phyloP scores from a whole-genome alignment of 2,113 vertebrate species.

The Oreotrochilus melanogaster region DNA sequence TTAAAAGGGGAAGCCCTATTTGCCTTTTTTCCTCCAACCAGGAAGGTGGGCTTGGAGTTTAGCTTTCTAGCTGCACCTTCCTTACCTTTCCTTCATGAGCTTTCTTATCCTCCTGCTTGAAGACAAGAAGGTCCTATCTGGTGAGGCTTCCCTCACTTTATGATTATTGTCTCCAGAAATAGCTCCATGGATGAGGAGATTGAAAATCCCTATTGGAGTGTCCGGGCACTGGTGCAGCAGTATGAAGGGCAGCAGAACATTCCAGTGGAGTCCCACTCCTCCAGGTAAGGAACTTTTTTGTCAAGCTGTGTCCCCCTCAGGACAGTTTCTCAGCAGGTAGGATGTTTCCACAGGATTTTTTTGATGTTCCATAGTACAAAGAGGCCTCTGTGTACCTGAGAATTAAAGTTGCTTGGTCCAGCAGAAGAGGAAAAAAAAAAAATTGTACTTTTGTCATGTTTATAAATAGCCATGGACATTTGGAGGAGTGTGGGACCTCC shows the following conservation, averaged over 20 bases:
- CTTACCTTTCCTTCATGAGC: neutral
- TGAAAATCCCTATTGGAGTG: slow-evolving; percentile 87
- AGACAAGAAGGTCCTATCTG: neutral
- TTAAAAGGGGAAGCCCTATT: neutral
- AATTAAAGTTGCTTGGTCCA: neutral
- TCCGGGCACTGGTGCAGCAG: slow-evolving; percentile 92
- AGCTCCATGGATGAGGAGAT: slow-evolving; percentile 84
- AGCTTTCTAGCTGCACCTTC: neutral
- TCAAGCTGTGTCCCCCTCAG: fast-evolving
- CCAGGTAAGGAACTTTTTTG: slow-evolving; percentile 76
- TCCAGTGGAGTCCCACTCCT: slow-evolving; percentile 61
- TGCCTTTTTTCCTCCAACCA: neutral
- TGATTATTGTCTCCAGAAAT: slow-evolving; percentile 55
- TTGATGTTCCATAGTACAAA: neutral
- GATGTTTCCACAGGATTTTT: neutral
- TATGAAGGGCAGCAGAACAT: slow-evolving; percentile 87
- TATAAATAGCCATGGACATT: neutral
- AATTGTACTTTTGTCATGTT: neutral
- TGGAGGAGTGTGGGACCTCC: neutral
- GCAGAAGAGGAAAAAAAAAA: neutral
- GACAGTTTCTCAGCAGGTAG: neutral
- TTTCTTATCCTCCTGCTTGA: neutral
- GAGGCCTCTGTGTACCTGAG: neutral
- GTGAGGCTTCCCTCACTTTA: neutral
- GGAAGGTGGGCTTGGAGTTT: too few relatives aligned